Evolutionary conservation across 53 echinoderm and acorn worm species (phyloP), one percentile per base, ranked within the genome.

Genomic region (Stichopus horrens): DNA sequence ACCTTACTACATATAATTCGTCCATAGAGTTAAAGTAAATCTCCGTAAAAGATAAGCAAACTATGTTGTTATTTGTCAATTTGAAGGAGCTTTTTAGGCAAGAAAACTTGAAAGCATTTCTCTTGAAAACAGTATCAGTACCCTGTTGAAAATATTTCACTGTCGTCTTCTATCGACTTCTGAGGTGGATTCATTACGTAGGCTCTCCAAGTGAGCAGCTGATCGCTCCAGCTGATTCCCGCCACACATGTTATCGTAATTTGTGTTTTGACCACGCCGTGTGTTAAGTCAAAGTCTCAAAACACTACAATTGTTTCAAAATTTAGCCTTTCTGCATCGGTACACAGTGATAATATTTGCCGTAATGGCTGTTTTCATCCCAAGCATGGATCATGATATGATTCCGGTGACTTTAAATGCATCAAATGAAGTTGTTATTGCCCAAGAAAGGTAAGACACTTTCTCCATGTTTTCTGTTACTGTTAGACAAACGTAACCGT

Each of bases 201-300:
- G 9, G 14, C 52, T 14, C 4, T n/a, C 22, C 20, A 23, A 77
- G 23, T 52, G 52, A 87, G 87, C 87, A 87, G 87, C 87, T 87
- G 87, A 87, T 75, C 74, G 56, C 55, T 75, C 23, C 74, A 87
- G 87, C 75, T 87, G 87, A 87, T 87, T 85, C 85, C 85, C 85
- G 85, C 85, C 85, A 85, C 85, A 85, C 85, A 85, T 66, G 85
- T 67, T 85, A 65, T 52, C 85, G 85, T 85, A 85, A 65, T 66
- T 59, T 52, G 13, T 85, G 85, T 85, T 53, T 59, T 85, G 65
- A 67, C 85, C 63, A 85, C 81, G 58, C 81, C 81, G 81, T 81
- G 81, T 54, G 54, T 7, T 81, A 21, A 53, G 18, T 56, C 71
- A 58, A 21, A 5, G 53, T 81, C 21, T 5, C 21, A 81, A 81